phyloP scores from a whole-genome alignment of 2,797 vertebrate genomes.

The Leucoraja ocellata region DNA sequence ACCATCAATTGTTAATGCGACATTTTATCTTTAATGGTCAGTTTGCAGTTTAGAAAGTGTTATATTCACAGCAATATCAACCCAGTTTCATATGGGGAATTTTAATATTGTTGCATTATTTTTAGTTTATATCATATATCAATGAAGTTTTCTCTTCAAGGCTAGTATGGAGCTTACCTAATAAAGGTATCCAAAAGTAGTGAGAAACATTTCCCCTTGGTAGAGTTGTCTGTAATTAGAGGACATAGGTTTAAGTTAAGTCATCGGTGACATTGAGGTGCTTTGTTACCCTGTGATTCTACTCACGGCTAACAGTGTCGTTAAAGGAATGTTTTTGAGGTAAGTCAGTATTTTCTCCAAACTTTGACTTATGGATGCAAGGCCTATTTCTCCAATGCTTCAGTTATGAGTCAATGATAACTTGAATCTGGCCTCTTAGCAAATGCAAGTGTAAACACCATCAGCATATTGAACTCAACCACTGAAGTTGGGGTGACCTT shows the following conservation, averaged over 20 bases:
- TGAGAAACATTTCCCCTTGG: too few species aligned
- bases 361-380: not conserved
- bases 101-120: not conserved
- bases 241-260: too few species aligned
- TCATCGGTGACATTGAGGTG: not conserved
- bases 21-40: not conserved
- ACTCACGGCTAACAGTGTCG: not conserved
- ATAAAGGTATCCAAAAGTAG: too few species aligned
- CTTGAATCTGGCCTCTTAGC: too few species aligned
- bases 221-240: too few species aligned
- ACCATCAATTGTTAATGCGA: conserved; percentile 34
- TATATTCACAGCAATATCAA: not conserved
- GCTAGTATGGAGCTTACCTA: too few species aligned
- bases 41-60: not conserved
- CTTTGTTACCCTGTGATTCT: not conserved
- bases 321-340: not conserved
- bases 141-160: not conserved
- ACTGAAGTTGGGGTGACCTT: too few species aligned
- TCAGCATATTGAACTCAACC: too few species aligned
- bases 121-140: not conserved
- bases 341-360: not conserved
- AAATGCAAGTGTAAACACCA: too few species aligned
- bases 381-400: too few species aligned
- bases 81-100: not conserved
- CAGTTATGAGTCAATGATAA: too few species aligned